Evolutionary conservation across 2,888 invertebrate genomes (phyloP).

Genomic region (Conops quadrifasciatus): DNA sequence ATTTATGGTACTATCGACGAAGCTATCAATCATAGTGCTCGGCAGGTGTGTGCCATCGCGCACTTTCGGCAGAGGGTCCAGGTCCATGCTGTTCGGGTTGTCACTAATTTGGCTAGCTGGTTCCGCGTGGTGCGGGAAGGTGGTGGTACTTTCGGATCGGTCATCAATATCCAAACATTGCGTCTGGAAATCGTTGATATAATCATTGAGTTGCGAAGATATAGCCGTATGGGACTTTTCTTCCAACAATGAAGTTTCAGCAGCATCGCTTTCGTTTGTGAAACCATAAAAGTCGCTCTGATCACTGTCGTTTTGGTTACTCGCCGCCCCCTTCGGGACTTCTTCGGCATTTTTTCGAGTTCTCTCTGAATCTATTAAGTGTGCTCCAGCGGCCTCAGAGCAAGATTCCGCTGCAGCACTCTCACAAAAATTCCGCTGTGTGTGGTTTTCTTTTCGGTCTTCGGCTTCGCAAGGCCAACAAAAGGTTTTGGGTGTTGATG

Average conservation of each 20-base stretch:
- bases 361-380: constrained; percentile 25
- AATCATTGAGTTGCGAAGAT: constrained; percentile 50
- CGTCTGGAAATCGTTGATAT: constrained; percentile 56
- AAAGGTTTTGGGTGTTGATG: neutral
- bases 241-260: neutral
- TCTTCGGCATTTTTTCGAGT: constrained; percentile 36
- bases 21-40: constrained; percentile 49
- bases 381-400: constrained; percentile 56
- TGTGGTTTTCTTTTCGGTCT: constrained; percentile 9
- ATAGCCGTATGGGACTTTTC: neutral
- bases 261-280: constrained; percentile 29
- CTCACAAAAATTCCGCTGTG: constrained; percentile 49
- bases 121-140: constrained; percentile 6
- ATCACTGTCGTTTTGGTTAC: constrained; percentile 31
- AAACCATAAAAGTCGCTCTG: constrained; percentile 40
- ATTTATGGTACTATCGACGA: constrained; percentile 57
- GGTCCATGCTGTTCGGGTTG: neutral
- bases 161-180: constrained; percentile 48
- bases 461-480: neutral
- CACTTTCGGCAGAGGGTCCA: constrained; percentile 11
- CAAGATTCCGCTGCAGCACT: constrained; percentile 54
- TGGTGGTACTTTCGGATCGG: constrained; percentile 13
- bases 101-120: neutral
- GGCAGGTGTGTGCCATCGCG: constrained; percentile 6
- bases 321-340: constrained; percentile 3